phyloP scores from a whole-genome alignment of 2,888 invertebrate genomes.

The Calephelis perditalis region DNA sequence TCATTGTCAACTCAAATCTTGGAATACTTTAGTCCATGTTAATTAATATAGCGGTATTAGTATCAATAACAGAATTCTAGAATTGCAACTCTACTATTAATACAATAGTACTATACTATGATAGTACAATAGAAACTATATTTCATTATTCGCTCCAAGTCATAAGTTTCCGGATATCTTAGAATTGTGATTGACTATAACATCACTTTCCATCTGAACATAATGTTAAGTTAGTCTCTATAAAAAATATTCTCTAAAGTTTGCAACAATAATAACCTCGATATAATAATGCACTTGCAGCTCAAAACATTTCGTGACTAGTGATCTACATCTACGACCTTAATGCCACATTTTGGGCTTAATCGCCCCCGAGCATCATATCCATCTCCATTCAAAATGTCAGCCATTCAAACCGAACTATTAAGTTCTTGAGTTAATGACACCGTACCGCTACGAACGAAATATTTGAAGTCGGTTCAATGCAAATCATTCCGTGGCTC shows the following conservation, averaged over 20 bases:
- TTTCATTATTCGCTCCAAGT: too few species aligned
- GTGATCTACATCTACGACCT: conserved; percentile 20
- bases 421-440: conserved; percentile 26
- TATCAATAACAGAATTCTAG: too few species aligned
- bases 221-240: too few species aligned
- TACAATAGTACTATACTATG: too few species aligned
- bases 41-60: too few species aligned
- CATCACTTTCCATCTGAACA: too few species aligned
- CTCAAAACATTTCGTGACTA: conserved; percentile 15
- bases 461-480: conserved; percentile 22
- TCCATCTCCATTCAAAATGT: conserved; percentile 28
- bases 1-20: too few species aligned
- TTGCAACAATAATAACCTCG: conserved; percentile 8
- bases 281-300: conserved; percentile 8
- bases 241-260: background rate
- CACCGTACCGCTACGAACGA: conserved; percentile 17
- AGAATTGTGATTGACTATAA: too few species aligned
- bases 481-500: conserved; percentile 15
- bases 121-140: too few species aligned
- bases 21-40: too few species aligned
- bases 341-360: conserved; percentile 19
- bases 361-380: conserved; percentile 23
- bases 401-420: conserved; percentile 22
- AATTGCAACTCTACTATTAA: too few species aligned
- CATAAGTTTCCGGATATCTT: too few species aligned